Percentiles rank a stretch among this genome's conserved stretches.
Conservation (phyloP, 2,888 invertebrate genomes). For the Troides oblongomaculatus region DNA sequence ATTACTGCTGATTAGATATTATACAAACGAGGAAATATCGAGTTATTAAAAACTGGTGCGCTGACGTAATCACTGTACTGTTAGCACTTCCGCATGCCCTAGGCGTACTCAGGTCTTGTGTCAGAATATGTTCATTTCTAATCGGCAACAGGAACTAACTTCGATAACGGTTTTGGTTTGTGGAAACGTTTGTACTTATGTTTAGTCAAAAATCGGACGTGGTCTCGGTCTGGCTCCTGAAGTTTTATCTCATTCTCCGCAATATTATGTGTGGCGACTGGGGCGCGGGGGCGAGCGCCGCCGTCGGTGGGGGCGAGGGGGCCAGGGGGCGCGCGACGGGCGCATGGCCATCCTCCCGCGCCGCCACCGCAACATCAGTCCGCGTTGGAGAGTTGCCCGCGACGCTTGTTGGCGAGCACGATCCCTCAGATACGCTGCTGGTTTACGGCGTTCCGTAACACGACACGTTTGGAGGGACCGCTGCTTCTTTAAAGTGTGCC, state of each 20-base stretch:
- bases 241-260: slow-evolving; percentile 70
- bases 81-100: slow-evolving; percentile 74
- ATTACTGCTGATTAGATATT: slow-evolving; percentile 33
- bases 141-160: slow-evolving; percentile 39
- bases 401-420: slow-evolving; percentile 73
- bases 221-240: slow-evolving; percentile 64
- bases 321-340: slow-evolving; percentile 49
- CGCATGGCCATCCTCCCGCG: slow-evolving; percentile 73
- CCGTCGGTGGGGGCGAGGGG: slow-evolving; percentile 41
- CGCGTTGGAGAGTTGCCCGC: slow-evolving; percentile 74
- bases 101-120: slow-evolving; percentile 44
- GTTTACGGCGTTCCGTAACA: slow-evolving; percentile 79
- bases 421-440: slow-evolving; percentile 80
- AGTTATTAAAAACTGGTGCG: slow-evolving; percentile 76
- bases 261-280: slow-evolving; percentile 53
- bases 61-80: slow-evolving; percentile 70
- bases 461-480: slow-evolving; percentile 80
- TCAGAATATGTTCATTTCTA: slow-evolving; percentile 17
- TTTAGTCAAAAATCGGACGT: slow-evolving; percentile 71
- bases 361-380: slow-evolving; percentile 75
- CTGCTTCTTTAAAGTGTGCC: slow-evolving; percentile 71
- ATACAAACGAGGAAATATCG: slow-evolving; percentile 73
- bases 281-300: slow-evolving; percentile 36
- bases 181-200: slow-evolving; percentile 59
- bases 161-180: slow-evolving; percentile 58